A percentile compares a stretch with the other conserved stretches of the same genome.
Conservation (phyloP, 2,113 vertebrate genomes). For the Chascanopsetta lugubris region DNA sequence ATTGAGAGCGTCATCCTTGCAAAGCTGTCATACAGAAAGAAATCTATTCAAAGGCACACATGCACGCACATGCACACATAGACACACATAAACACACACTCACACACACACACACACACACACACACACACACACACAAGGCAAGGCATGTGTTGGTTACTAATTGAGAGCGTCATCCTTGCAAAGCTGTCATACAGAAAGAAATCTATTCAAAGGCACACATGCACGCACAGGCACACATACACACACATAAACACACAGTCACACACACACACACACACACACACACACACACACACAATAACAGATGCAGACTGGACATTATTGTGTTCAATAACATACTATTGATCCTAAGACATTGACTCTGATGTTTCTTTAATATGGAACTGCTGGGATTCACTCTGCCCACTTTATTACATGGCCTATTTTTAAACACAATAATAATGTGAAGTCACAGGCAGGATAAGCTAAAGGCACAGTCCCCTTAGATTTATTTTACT, state of each 20-base stretch:
- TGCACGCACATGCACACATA: neutral
- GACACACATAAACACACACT: conserved; percentile 12
- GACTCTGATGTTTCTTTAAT: conserved; percentile 51
- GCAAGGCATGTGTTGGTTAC: conserved; percentile 42
- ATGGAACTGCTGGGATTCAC: conserved; percentile 41
- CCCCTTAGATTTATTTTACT: conserved; percentile 25
- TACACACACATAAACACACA: conserved; percentile 11
- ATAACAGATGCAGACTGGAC: conserved; percentile 19
- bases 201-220: conserved; percentile 1
- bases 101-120: no score
- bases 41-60: neutral
- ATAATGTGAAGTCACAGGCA: conserved; percentile 64
- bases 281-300: conserved; percentile 27
- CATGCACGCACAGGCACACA: neutral
- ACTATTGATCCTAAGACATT: conserved; percentile 47
- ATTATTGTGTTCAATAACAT: conserved; percentile 19
- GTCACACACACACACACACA: no score
- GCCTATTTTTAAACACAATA: conserved; percentile 63
- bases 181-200: conserved; percentile 21
- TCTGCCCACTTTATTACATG: conserved; percentile 41
- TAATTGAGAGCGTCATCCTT: conserved; percentile 39
- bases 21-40: conserved; percentile 20
- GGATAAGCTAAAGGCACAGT: conserved; percentile 52
- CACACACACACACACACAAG: conserved; percentile 20
- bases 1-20: conserved; percentile 40